Evolutionary conservation across 2,797 vertebrate species (phyloP), one percentile per base, ranked within the genome.

Genomic region (Coluber constrictor): DNA sequence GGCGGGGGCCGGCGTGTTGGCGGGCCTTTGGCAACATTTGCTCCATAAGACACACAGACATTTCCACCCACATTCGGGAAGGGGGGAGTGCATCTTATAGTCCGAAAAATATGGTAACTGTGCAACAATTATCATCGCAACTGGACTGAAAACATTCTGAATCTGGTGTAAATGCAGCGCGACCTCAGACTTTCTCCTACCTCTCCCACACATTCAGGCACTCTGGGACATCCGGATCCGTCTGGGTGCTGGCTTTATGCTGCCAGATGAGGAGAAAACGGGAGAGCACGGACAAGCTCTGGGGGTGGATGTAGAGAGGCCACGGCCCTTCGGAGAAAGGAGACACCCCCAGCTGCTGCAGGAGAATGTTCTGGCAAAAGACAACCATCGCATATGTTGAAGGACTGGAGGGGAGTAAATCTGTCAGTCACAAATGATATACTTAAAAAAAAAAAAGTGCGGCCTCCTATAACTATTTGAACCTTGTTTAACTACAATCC

Each of bases 201-300:
- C 99, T 99, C 98, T 99, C 99, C 99, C 99, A 99, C 90, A 99
- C 99, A 96, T 98, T 99, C 96, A 99, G 98, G 95, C 99, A 99
- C 96, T 99, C 99, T 0, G 98, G 98, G 37, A 99, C 99, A 0
- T 99, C 99, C 3, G 99, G 98, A 87, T 99, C 99, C 88, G 98
- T 99, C 96, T 99, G 99, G 92, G 98, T 93, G 60, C 95, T 98
- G 90, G 99, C 99, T 98, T 99, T 99, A 95, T 99, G 99, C 93
- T 99, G 99, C 99, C 99, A 99, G 95, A 99, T 98, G 90, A 99
- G 98, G 83, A 99, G 98, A 93, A 99, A 98, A 90, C 99, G 98
- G 0, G 99, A 99, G 57, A 99, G 98, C 93, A 99, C 99, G 0
- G 99, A 99, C 86, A 99, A 95, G 56, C 99, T 99, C 94, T 99